These are phyloP conservation scores for Popillia japonica DNA, from an alignment of 1,140 invertebrate species.

Conservation along the genomic window DNA sequence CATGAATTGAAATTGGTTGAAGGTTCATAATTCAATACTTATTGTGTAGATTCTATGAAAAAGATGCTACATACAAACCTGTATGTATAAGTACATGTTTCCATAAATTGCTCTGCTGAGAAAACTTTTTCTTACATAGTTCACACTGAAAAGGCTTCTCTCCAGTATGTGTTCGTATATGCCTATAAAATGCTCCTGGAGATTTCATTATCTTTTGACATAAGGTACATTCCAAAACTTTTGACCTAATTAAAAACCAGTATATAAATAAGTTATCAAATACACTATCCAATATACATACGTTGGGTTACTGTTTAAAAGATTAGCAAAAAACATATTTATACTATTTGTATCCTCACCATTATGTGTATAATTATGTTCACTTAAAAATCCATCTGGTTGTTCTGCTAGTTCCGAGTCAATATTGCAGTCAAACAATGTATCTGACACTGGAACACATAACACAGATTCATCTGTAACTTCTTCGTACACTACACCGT, in stretches of 20 bases:
- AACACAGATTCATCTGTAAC: constrained; percentile 35
- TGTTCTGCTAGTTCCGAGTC: constrained; percentile 13
- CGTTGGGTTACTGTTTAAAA: constrained; percentile 11
- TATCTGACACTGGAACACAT: constrained; percentile 36
- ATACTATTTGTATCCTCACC: constrained; percentile 1
- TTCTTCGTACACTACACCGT: constrained; percentile 26
- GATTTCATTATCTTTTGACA: constrained; percentile 34
- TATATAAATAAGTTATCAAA: neutral
- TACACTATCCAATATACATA: neutral
- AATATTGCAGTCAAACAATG: constrained; percentile 34
- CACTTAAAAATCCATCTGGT: constrained; percentile 21
- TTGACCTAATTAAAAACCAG: neutral
- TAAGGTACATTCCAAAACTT: constrained; percentile 20
- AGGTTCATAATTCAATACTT: too few relatives aligned
- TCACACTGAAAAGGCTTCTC: constrained; percentile 33
- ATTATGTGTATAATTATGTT: constrained; percentile 33
- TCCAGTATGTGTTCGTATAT: constrained; percentile 23
- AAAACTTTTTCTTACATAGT: constrained; percentile 27
- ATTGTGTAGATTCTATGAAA: neutral
- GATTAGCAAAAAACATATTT: constrained; percentile 26
- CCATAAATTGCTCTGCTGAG: constrained; percentile 31
- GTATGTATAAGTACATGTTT: constrained; percentile 32
- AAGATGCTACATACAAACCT: constrained; percentile 1
- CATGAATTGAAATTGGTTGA: too few relatives aligned
- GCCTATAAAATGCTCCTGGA: constrained; percentile 33